phyloP scores from a whole-genome alignment of 2,797 vertebrate genomes.

The Poeciliopsis infans region DNA sequence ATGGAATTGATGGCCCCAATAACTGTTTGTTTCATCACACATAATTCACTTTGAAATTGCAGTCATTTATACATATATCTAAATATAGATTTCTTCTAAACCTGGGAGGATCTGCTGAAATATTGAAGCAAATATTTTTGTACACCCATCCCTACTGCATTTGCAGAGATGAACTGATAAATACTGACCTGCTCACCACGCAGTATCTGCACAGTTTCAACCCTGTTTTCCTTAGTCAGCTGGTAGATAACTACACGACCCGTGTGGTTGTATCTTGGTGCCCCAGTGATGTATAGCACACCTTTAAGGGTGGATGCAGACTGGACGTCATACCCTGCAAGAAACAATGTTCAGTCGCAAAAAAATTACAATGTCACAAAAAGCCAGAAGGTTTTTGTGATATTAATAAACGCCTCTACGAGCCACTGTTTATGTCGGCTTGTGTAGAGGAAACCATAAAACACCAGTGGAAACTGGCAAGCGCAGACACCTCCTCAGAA shows the following conservation, averaged over 20 bases:
- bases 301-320: conserved; percentile 84
- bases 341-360: not conserved
- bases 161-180: not conserved
- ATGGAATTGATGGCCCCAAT: not conserved
- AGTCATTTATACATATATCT: not conserved
- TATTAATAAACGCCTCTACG: conserved; percentile 43
- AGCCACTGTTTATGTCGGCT: conserved; percentile 39
- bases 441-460: conserved; percentile 45
- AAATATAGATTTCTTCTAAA: not conserved
- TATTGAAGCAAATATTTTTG: not conserved
- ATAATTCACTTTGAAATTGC: not conserved
- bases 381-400: not conserved
- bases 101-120: not conserved
- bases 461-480: conserved; percentile 41
- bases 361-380: not conserved
- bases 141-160: not conserved
- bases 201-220: conserved; percentile 85
- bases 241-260: conserved; percentile 92
- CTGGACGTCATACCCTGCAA: conserved; percentile 91
- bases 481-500: conserved; percentile 18
- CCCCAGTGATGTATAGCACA: conserved; percentile 90
- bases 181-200: conserved; percentile 89
- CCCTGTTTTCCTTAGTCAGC: conserved; percentile 71
- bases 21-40: not conserved
- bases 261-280: conserved; percentile 94